phyloP scores from a whole-genome alignment of 2,113 vertebrate genomes.

The Urocitellus parryii region DNA sequence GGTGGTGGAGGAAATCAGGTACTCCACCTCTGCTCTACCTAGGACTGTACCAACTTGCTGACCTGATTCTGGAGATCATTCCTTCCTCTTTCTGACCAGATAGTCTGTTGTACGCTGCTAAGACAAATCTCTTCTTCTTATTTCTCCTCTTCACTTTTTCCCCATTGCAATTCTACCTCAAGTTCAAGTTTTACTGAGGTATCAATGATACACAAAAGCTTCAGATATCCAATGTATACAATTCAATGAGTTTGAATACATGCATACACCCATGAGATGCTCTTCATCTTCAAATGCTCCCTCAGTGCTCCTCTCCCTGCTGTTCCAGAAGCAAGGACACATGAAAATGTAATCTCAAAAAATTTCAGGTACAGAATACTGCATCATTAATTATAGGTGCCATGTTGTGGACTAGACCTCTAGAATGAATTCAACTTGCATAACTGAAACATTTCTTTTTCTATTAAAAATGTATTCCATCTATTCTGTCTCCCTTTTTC shows the following conservation, averaged over 20 bases:
- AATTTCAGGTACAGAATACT: background rate
- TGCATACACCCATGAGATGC: accelerated
- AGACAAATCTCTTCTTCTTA: background rate
- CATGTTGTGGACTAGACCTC: background rate
- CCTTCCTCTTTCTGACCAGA: background rate
- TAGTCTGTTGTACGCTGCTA: background rate
- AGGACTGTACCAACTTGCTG: background rate
- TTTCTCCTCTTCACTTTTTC: background rate
- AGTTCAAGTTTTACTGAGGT: background rate
- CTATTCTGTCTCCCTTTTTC: background rate
- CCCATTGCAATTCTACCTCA: background rate
- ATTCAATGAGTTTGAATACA: background rate
- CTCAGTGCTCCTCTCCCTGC: accelerated
- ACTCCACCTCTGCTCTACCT: background rate
- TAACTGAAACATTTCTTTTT: background rate
- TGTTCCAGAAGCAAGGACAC: background rate
- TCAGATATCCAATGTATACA: background rate
- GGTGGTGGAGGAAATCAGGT: background rate
- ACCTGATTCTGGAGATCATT: background rate
- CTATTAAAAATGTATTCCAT: background rate
- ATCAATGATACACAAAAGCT: background rate
- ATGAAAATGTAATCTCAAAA: background rate
- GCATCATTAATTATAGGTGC: background rate
- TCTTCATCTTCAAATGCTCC: background rate
- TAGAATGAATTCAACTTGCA: background rate